Base-by-base conservation (phyloP, 1,140 invertebrate genomes). In the Listronotus oregonensis region DNA sequence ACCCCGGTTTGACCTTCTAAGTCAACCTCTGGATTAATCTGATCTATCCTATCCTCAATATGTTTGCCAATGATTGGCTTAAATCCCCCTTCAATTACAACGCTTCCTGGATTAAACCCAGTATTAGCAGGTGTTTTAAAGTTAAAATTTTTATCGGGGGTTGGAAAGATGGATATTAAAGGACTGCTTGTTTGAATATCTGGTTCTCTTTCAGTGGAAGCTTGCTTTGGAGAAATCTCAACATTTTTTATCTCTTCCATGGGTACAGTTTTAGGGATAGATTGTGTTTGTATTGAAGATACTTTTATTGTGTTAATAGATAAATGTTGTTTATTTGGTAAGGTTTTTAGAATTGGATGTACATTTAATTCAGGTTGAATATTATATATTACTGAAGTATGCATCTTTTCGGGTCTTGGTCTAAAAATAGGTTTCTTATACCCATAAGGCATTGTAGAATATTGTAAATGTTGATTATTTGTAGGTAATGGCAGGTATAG, bases 81-180 rank as follows among this genome's bases (percentile, higher is more conserved):
- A 71, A 94, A 94, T 0, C 91, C 91, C 54, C 90, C 86, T 79
- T 93, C 91, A 34, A 93, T 88, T 0, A 93, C 87, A 12, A 94
- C 87, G 0, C 89, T 88, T 61, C 87, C 85, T 0, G 90, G 90
- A 75, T 91, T 85, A 72, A 94, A 94, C 0, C 91, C 91, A 4
- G 86, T 89, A 70, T 90, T 69, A 15, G 8, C 14, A 42, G 66
- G 18, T 49, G 27, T 58, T 3, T 39, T 27, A 17, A 42, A 15
- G 37, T 17, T n/a, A 14, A 42, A 31, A 34, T 18, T 43, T 61
- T 40, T 18, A 39, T 67, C 42, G 12, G 40, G 27, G 3, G 18
- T 11, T 40, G 58, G 52, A 15, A 8, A 27, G 6, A 44, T 18
- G 1, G 47, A 17, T 60, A 49, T 42, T 51, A 55, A 55, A 21